Base-by-base conservation (phyloP, 2,113 vertebrate species). In the Gavialis gangeticus region DNA sequence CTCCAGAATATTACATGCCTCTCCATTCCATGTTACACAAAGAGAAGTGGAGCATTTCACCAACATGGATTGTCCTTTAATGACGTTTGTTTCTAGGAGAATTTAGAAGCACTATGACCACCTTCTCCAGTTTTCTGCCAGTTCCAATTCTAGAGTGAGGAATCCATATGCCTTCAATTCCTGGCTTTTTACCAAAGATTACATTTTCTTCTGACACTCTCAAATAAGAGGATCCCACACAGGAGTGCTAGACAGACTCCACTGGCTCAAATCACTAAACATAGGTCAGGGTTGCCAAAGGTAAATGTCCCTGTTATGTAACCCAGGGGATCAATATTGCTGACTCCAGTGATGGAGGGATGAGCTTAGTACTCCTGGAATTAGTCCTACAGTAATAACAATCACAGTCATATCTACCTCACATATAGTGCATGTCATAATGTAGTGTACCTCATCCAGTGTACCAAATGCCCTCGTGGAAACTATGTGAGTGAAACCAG, bases 271-370 rank as follows among this genome's bases (percentile, higher is more conserved):
- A 59, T 93, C 25, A 24, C 89, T 94, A 94, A 37, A 85, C 78
- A 58, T 67, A 37, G 80, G 71, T 77, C 81, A 75, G 79, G n/a
- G 64, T 94, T 95, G 91, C 85, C 69, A 46, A 89, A 94, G 87
- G 69, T 89, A 84, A 63, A 22, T 77, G 64, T 46, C 60, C 63
- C 66, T 92, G 37, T 78, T 69, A n/a, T 87, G 81, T 81, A 54
- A 81, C 28, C n/a, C 30, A 25, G 10, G n/a, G 46, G 57, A 59
- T 91, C 79, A 75, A 79, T 83, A 56, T 80, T 88, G 54, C 67
- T 90, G 84, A 71, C 78, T 89, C 84, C 83, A 89, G 69, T 84
- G 55, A 64, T 63, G 54, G 71, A 79, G 27, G 60, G 9, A 73
- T 79, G 30, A 60, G 89, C 75, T 93, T 69, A 85, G 59, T 66